Evolutionary conservation across 2,888 invertebrate species (phyloP), one percentile per base, ranked within the genome.

Genomic region (Cabera pusaria): DNA sequence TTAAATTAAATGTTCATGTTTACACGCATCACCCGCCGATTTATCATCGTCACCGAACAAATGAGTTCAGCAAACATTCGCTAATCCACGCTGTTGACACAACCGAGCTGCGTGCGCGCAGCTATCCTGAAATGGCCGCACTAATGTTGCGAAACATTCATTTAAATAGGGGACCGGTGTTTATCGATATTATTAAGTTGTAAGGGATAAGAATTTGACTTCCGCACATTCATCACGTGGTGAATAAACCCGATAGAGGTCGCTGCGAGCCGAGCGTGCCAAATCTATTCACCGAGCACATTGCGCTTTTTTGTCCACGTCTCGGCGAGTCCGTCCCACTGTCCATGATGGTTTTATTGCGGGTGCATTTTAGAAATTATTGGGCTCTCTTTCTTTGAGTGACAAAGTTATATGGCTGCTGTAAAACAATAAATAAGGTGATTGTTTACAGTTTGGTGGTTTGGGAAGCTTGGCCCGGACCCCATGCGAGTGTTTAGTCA

Each of bases 371-470:
- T 68, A 50, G 45, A 72, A 70, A 72, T 77, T 67, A 81, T 79
- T 73, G 69, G 67, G 39, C 64, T 60, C 72, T 68, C 64, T 70
- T 82, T 73, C 72, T 73, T 55, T 51, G 59, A 48, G 69, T 66
- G 75, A 71, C 74, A 56, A 72, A 69, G 80, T 78, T 85, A 77
- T 85, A 86, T 79, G 67, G 72, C 65, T 64, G 79, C 72, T 71
- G 80, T 87, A 84, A 87, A 87, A 87, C 80, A 84, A 86, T 87
- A 84, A 86, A 86, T 81, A 75, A 73, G 62, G 45, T 53, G 62
- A 80, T 84, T 83, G 84, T 85, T 83, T 82, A 79, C 73, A 66
- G 64, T 73, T 70, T 76, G 52, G 79, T 75, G 72, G 72, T 70
- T 64, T 49, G 48, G 43, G 49, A 57, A 31, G 34, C 21, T 55